A percentile compares a stretch with the other conserved stretches of the same genome.
Evolutionary conservation across 2,888 invertebrate genomes (phyloP).

Genomic region (Rhopalosiphum nymphaeae): DNA sequence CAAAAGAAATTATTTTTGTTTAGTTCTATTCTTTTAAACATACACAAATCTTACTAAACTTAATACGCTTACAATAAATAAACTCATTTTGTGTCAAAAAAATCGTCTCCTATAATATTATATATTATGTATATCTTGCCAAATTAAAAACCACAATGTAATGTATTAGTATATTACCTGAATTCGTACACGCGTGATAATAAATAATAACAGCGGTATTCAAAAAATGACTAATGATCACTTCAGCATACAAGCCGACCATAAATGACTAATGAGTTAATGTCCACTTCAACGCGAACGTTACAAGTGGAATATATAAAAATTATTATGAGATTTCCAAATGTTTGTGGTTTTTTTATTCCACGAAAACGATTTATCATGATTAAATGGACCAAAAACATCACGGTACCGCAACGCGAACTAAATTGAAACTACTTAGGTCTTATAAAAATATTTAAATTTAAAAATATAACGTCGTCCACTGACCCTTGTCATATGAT

Average conservation of each 20-base stretch:
- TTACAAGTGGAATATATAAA: background rate
- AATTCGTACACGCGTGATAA: background rate
- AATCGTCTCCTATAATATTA: background rate
- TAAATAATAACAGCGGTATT: background rate
- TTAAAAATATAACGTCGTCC: background rate
- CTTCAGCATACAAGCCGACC: background rate
- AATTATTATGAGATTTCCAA: slow-evolving; percentile 1
- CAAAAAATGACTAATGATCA: slow-evolving; percentile 20
- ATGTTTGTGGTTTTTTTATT: background rate
- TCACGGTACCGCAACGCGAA: background rate
- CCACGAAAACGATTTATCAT: background rate
- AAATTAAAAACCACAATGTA: background rate
- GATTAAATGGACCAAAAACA: slow-evolving; percentile 15
- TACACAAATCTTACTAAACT: background rate
- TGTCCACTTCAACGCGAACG: background rate
- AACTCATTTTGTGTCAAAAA: background rate
- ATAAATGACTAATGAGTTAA: background rate
- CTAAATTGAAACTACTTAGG: background rate
- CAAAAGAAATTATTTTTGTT: background rate
- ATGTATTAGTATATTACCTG: background rate
- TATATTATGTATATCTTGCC: background rate
- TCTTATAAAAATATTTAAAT: background rate
- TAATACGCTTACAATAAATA: background rate
- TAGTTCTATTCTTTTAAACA: background rate
- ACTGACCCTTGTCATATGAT: background rate